Base-by-base conservation (phyloP, 2,888 invertebrate species). In the Ectropis crepuscularia region DNA sequence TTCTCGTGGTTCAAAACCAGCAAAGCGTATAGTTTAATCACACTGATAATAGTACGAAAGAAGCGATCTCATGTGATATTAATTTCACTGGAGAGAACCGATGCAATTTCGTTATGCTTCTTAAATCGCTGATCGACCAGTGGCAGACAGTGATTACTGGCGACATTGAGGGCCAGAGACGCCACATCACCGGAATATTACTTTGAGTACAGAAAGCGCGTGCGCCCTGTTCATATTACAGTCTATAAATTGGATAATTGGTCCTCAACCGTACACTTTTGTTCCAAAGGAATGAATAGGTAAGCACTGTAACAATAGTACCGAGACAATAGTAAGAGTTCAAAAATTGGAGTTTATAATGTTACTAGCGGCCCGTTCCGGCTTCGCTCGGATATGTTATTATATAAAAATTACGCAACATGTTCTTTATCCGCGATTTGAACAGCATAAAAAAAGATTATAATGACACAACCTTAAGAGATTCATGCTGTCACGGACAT, bases 101-200 rank as follows among this genome's bases (percentile, higher is more conserved):
- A 51, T 55, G 55, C 50, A 51, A 38, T 55, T 49, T 54, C 48
- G 43, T 10, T 46, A 36, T 39, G 39, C 36, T 36, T 12, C 10
- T 53, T 48, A 36, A 37, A 49, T 62, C 37, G 36, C 42, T 57
- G 57, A 57, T 62, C 61, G 53, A 60, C 67, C 51, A 47, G 46
- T 53, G 41, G 38, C 51, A 16, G n/a, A 12, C 39, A 28, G 46
- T 12, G 5, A 16, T 51, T 48, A 61, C 41, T 37, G 54, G 43
- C 36, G 11, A 42, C 38, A 16, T 12, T 37, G 43, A 38, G 37
- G 2, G n/a, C 5, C 6, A 53, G 53, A 42, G 46, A 38, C 36
- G 36, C 37, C 46, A 47, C 16, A 16, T 50, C 43, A 39, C 55
- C 43, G 45, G 54, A 41, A 39, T 45, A 55, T 46, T 47, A 41